A percentile compares a stretch with the other conserved stretches of the same genome.
Conservation (phyloP, 2,888 invertebrate species). For the Diloba caeruleocephala region DNA sequence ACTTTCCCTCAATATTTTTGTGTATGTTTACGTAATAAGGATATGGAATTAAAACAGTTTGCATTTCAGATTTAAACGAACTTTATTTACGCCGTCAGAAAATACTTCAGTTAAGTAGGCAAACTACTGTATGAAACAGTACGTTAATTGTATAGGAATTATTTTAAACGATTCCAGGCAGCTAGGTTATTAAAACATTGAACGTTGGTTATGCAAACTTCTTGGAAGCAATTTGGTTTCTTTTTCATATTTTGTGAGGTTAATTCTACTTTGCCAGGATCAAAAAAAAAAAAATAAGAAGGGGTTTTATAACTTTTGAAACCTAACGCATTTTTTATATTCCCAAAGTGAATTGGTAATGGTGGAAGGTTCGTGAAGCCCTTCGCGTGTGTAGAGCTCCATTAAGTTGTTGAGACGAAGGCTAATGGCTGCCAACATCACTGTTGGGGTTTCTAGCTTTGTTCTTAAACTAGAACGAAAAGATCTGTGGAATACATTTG, state of each 20-base stretch:
- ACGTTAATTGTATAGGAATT: slow-evolving; percentile 14
- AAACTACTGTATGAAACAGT: slow-evolving; percentile 13
- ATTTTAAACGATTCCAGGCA: slow-evolving; percentile 12
- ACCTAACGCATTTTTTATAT: no score
- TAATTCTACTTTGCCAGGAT: slow-evolving; percentile 9
- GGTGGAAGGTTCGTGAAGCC: slow-evolving; percentile 58
- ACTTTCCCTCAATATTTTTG: slow-evolving; percentile 16
- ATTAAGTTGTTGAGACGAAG: slow-evolving; percentile 84
- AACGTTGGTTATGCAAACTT: slow-evolving; percentile 16
- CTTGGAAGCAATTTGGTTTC: slow-evolving; percentile 16
- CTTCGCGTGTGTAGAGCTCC: slow-evolving; percentile 63
- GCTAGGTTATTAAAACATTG: slow-evolving; percentile 22
- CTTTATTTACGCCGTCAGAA: slow-evolving; percentile 36
- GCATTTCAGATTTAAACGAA: slow-evolving; percentile 29
- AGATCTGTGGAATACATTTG: no score
- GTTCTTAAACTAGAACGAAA: slow-evolving; percentile 41
- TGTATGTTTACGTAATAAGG: slow-evolving; percentile 40
- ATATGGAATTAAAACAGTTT: slow-evolving; percentile 44
- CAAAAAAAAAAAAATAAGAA: slow-evolving; percentile 7
- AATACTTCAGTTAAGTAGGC: slow-evolving; percentile 22
- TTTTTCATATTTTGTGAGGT: slow-evolving; percentile 19
- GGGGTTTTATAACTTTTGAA: slow-evolving; percentile 24
- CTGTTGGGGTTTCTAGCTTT: slow-evolving; percentile 61
- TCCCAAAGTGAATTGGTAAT: slow-evolving; percentile 62
- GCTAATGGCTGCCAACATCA: slow-evolving; percentile 74